Base-by-base conservation (phyloP, 2,888 invertebrate genomes). In the Thecocarcelia acutangulata region DNA sequence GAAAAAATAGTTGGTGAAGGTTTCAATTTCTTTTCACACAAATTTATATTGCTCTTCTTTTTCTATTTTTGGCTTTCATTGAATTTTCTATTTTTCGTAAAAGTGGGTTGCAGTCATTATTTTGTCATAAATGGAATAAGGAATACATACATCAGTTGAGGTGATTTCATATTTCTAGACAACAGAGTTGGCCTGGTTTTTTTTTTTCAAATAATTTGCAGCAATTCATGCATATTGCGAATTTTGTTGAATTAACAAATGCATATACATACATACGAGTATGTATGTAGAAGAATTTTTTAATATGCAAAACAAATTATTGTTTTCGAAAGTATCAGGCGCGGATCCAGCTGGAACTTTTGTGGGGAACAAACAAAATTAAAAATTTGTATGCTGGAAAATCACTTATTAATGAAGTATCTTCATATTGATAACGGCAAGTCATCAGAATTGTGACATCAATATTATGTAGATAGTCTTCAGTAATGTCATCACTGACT, bases 21-120 rank as follows among this genome's bases (percentile, higher is more conserved):
- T 63, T 79, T 40, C 12, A 58, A 66, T n/a, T 40, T 21, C 13
- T 54, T 37, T 17, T 1, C 8, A 33, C 33, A 24, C 33, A 33
- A n/a, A 50, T 24, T 52, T 42, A 42, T 44, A 33, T 28, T 13
- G 15, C 19, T 1, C 15, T 40, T 52, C 44, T 37, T 48, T 19
- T 59, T 37, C 11, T 42, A 19, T 19, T 48, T 42, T 42, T 17
- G 42, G 9, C 13, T 40, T 64, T 40, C 28, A 40, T 66, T 40
- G 5, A 17, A 40, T 74, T 66, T 74, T 37, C 37, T 66, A 50
- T 64, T 24, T 58, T 46, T 28, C 11, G 5, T 0, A 73, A 73
- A 73, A 54, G 54, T 73, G 46, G 73, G 73, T 63, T 56, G 24
- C n/a, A 37, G 12, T 64, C 3, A 21, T 58, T 74, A 56, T 64